Evolutionary conservation across 1,140 invertebrate species (phyloP), one percentile per base, ranked within the genome.

Genomic region (Antheraea mylitta): DNA sequence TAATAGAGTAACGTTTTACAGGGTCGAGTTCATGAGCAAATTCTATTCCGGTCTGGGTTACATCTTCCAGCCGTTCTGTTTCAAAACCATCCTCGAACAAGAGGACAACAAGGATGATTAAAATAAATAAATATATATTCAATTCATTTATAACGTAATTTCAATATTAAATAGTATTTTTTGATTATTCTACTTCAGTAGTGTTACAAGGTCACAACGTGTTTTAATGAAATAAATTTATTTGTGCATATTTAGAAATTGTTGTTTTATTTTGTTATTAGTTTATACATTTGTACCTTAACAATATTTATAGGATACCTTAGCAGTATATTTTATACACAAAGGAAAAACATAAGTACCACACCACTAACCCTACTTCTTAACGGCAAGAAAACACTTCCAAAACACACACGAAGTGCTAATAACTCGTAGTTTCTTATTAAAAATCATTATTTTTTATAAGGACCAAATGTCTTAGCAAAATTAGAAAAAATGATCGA

Each of bases 11-110:
- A 19, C 11, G 13, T 30, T 19, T 65, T 53, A 11, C 64, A 95
- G 95, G 95, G 95, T 96, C 71, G 95, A 95, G 87, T 96, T 95
- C 87, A 94, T 95, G 95, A 99, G 97, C 92, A 99, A 99, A 91
- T 99, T 99, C 92, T 99, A 99, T 89, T 86, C 94, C 3, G 99
- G 98, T 67, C 88, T 95, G 38, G 98, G 98, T 7, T 96, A 99
- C 80, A 89, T 95, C 38, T 99, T 99, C 94, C 94, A 96, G 78
- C 98, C 98, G 63, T 99, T 99, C 93, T 97, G 96, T 75, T 99
- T 99, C 93, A 97, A 97, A 82, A 94, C 94, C 7, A 97, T 98
- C 77, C 93, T 98, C 66, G 95, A 92, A 72, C 79, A 81, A 63
- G 90, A 92, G 59, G 90, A 92, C 0, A 79, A 76, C 30, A 69